Base-by-base conservation (phyloP, 2,888 invertebrate species). In the Callinectes sapidus region DNA sequence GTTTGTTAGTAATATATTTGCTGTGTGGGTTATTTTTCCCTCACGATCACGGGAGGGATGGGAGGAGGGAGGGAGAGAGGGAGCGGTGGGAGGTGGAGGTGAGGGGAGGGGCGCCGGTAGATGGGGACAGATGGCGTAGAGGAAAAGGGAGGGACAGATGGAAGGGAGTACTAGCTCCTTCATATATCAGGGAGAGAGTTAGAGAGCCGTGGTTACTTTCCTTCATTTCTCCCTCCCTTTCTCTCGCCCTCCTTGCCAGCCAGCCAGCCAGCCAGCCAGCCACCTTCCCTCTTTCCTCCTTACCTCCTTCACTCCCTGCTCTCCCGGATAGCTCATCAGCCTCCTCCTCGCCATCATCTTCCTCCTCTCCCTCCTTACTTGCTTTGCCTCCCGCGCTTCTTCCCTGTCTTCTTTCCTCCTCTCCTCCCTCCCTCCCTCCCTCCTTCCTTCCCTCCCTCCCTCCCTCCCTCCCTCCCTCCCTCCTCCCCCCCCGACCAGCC, bases 131-230 rank as follows among this genome's bases (percentile, higher is more conserved):
- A 87, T 48, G 87, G 87, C n/a, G 16, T 42, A 87, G 48, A n/a
- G 48, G 87, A 54, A 87, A 48, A 54, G 87, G 48, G 87, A 87
- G 87, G 87, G 32, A 88, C 88, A 23, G 88, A 55, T 18, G 81
- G 81, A 3, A 81, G 81, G 35, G 81, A 81, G 81, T 32, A 81
- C 81, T 35, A 81, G 81, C 81, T 35, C 35, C 81, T 81, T 81
- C 81, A 81, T 81, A 81, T 81, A 81, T 81, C 81, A 81, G 81
- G 35, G 81, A 35, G 35, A 81, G 32, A 81, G 81, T 35, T 35
- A 35, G 81, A 81, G 71, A 71, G 71, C 23, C 71, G 71, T 81
- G 81, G 81, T 14, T 13, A 1, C 35, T 81, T 81, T 35, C 81
- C 81, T 35, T 81, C 81, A 81, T 81, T 35, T 81, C 81, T 81